phyloP scores from a whole-genome alignment of 2,113 vertebrate species.

The Zosterops lateralis region DNA sequence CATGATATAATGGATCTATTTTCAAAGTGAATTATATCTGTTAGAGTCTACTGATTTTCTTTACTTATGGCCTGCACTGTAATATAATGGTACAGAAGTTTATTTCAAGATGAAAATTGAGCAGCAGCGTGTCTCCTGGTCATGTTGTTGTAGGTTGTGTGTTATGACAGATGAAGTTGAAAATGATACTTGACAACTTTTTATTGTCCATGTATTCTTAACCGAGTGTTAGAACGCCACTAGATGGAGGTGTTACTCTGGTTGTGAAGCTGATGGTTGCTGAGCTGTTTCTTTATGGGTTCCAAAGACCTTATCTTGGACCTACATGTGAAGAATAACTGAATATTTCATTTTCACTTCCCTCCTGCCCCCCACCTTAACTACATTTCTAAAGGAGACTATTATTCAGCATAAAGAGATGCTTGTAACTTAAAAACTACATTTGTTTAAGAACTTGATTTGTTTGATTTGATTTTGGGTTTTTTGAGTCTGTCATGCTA shows the following conservation, averaged over 20 bases:
- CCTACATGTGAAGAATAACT: background rate
- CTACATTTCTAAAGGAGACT: background rate
- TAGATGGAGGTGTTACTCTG: conserved; percentile 52
- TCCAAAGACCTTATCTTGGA: background rate
- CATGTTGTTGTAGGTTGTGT: background rate
- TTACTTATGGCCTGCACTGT: background rate
- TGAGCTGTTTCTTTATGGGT: background rate
- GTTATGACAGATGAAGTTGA: background rate
- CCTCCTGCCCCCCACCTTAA: fast-evolving
- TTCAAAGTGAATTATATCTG: background rate
- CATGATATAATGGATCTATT: background rate
- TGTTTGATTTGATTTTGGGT: background rate
- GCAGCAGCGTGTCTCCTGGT: background rate
- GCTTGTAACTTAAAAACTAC: background rate
- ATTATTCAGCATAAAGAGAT: background rate
- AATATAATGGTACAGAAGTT: background rate
- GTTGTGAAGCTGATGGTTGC: background rate
- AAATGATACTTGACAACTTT: background rate
- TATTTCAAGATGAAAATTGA: background rate
- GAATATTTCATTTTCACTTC: background rate
- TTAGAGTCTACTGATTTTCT: background rate
- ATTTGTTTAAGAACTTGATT: background rate
- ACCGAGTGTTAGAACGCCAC: background rate
- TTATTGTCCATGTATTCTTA: background rate
- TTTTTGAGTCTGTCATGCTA: background rate